Evolutionary conservation across 2,797 vertebrate genomes (phyloP), one percentile per base, ranked within the genome.

Genomic region (Acomys russatus): DNA sequence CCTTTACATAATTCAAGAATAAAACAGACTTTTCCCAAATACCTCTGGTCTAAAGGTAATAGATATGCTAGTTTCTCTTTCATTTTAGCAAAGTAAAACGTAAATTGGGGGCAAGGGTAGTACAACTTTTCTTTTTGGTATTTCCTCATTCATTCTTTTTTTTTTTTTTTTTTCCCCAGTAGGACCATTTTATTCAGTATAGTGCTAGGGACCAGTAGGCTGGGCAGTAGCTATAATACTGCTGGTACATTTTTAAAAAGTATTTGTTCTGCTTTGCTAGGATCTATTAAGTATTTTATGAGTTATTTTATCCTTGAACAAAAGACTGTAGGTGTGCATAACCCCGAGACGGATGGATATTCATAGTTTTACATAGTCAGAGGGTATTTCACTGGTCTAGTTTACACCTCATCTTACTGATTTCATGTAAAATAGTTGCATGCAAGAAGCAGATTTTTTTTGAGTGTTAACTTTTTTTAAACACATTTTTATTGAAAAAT

Each of bases 281-380:
- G 6, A 22, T 82, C 11, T 87, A 10, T 70, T n/a, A 88, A 25
- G 22, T 6, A 70, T 49, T 92, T 87, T 51, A 70, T 56, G 22
- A 90, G 30, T 90, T 89, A 70, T 89, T 91, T 88, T 96, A 88
- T 73, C 51, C 76, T 90, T 77, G 92, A 95, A 79, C 7, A 28
- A 59, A 92, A 86, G 20, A 35, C 10, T 2, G 51, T 56, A 8
- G 22, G 56, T 23, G 84, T 79, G 9, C 6, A 9, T n/a, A 76
- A 66, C 20, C 14, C 86, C 3, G 63, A 88, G 94, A 63, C 92
- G 92, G 56, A 9, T 71, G 1, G 22, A 64, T 89, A 84, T 33
- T 66, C 28, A 66, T 89, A 96, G 33, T 66, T 95, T 79, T 87
- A 63, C 1, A 9, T 84, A 10, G 0, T 71, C 23, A 3, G 30